Conservation (phyloP, 2,888 invertebrate genomes). For the Petrolisthes manimaculis region DNA sequence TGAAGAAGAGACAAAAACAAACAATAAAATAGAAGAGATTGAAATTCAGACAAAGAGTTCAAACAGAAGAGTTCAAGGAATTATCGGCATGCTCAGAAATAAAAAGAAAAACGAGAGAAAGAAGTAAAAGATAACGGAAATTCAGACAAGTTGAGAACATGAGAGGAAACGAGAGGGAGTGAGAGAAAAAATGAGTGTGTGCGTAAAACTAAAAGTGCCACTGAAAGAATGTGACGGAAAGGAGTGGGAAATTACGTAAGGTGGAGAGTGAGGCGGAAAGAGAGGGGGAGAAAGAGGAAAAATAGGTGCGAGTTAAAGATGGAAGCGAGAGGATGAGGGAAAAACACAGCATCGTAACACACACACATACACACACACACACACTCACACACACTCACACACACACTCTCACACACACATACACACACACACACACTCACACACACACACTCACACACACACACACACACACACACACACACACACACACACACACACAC, state of each 20-base stretch:
- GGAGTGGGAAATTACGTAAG: too few species aligned
- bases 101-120: too few species aligned
- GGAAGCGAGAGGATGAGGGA: background rate
- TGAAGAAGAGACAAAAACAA: background rate
- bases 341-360: background rate
- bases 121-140: background rate
- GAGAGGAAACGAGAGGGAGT: conserved; percentile 5
- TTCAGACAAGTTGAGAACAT: background rate
- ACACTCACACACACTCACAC: background rate
- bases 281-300: background rate
- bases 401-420: background rate
- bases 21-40: background rate
- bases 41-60: background rate
- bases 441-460: background rate
- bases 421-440: conserved; percentile 3
- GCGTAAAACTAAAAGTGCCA: background rate
- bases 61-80: too few species aligned
- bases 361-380: conserved; percentile 4
- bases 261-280: background rate
- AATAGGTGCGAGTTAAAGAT: background rate
- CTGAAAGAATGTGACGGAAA: background rate
- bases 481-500: background rate
- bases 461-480: conserved; percentile 1
- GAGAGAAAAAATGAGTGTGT: conserved; percentile 15
- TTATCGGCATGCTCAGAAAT: too few species aligned